phyloP scores from a whole-genome alignment of 2,113 vertebrate species.

The Protobothrops mucrosquamatus region DNA sequence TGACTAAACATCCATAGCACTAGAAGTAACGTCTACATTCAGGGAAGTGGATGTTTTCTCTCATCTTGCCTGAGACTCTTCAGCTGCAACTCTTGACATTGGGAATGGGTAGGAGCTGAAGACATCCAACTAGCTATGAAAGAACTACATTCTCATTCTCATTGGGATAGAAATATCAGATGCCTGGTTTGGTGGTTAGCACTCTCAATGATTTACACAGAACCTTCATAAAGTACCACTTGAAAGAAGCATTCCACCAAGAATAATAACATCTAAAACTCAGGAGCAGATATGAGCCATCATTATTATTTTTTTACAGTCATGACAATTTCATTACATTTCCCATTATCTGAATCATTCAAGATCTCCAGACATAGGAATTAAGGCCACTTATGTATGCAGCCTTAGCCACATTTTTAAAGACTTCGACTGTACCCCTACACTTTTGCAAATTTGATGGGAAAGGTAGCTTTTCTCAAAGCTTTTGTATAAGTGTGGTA shows the following conservation, averaged over 20 bases:
- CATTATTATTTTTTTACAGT: neutral
- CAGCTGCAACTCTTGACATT: neutral
- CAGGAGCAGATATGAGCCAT: neutral
- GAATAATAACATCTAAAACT: neutral
- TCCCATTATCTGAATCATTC: neutral
- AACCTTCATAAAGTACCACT: neutral
- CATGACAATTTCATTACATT: neutral
- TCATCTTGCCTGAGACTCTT: neutral
- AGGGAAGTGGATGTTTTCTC: neutral
- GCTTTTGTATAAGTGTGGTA: neutral
- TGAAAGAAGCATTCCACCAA: neutral
- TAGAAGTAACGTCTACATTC: neutral
- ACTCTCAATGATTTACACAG: neutral
- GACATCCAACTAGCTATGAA: neutral
- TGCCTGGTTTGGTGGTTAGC: neutral
- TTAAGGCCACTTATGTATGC: neutral
- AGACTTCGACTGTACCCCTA: neutral
- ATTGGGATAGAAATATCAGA: neutral
- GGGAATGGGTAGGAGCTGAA: neutral
- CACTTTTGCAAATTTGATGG: neutral
- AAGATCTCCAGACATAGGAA: neutral
- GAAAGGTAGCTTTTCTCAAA: neutral
- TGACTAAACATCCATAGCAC: neutral
- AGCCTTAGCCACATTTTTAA: neutral
- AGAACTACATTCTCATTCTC: neutral